Percentiles rank a stretch among this genome's conserved stretches.
Conservation (phyloP, 2,888 invertebrate genomes). For the Tachina grossa region DNA sequence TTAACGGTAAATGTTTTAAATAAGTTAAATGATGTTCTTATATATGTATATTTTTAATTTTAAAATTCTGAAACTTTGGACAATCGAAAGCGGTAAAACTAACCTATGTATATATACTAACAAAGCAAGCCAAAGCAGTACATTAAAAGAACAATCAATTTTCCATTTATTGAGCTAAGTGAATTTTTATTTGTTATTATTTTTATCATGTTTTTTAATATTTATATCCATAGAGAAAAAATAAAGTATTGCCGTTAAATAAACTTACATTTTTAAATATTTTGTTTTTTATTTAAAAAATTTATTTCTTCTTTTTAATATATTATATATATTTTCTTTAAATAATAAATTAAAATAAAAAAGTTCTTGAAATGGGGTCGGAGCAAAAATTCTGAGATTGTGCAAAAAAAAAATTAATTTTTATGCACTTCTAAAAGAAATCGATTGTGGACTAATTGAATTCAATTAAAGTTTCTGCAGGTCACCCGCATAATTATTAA, state of each 20-base stretch:
- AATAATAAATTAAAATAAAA: conserved; percentile 57
- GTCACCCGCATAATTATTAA: background rate
- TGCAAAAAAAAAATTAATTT: conserved; percentile 23
- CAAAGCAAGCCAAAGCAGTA: background rate
- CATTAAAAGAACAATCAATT: conserved; percentile 13
- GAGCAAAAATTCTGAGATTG: background rate
- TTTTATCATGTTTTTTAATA: conserved; percentile 27
- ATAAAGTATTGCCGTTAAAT: conserved; percentile 59
- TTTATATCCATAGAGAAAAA: conserved; percentile 48
- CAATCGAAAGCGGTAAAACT: background rate
- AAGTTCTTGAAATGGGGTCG: conserved; percentile 32
- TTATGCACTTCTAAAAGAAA: conserved; percentile 38
- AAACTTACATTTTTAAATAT: conserved; percentile 64
- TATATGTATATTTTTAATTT: no score
- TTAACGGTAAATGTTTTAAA: no score
- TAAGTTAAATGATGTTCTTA: no score
- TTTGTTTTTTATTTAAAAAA: conserved; percentile 41
- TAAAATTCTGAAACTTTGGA: no score
- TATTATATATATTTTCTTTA: conserved; percentile 58
- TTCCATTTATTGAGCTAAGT: conserved; percentile 18
- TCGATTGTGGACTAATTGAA: conserved; percentile 9
- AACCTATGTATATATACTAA: background rate
- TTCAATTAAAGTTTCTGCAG: background rate
- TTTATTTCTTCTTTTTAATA: conserved; percentile 35
- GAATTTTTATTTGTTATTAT: conserved; percentile 12